Percentiles rank a stretch among this genome's conserved stretches.
phyloP scores from a whole-genome alignment of 2,888 invertebrate genomes.

The Notodonta dromedarius region DNA sequence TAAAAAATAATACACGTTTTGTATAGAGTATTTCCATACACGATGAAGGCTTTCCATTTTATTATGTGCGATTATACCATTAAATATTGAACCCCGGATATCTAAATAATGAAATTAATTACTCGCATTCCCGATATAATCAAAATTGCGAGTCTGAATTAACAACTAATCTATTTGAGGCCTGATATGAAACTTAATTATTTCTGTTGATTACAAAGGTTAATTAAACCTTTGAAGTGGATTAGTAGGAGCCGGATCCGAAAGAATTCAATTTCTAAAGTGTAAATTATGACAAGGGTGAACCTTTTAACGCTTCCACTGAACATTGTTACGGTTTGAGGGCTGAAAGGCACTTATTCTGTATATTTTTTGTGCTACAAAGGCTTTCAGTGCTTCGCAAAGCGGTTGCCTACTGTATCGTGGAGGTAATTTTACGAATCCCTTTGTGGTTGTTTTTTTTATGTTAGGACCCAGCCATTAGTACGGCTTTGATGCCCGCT shows the following conservation, averaged over 20 bases:
- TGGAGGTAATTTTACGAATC: not conserved
- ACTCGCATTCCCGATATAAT: not conserved
- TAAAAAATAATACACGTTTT: not conserved
- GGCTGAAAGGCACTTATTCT: not conserved
- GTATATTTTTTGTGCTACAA: not conserved
- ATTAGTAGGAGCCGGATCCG: conserved; percentile 7
- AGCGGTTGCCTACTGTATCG: not conserved
- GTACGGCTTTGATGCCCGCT: not conserved
- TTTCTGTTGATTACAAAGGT: conserved; percentile 18
- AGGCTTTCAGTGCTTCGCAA: not conserved
- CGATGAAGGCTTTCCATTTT: not conserved
- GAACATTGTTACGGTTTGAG: not conserved
- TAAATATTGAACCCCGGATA: not conserved
- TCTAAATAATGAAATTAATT: not conserved
- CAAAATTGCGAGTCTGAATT: not conserved
- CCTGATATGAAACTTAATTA: conserved; percentile 24
- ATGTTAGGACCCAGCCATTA: not conserved
- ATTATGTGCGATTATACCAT: not conserved
- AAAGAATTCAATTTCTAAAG: conserved; percentile 20
- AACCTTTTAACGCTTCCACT: not conserved
- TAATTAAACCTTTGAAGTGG: conserved; percentile 21
- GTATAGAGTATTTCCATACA: no score
- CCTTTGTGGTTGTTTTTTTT: not conserved
- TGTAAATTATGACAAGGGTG: not conserved
- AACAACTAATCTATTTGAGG: conserved; percentile 17